Conservation (phyloP, 2,888 invertebrate genomes). For the Tridacna gigas region DNA sequence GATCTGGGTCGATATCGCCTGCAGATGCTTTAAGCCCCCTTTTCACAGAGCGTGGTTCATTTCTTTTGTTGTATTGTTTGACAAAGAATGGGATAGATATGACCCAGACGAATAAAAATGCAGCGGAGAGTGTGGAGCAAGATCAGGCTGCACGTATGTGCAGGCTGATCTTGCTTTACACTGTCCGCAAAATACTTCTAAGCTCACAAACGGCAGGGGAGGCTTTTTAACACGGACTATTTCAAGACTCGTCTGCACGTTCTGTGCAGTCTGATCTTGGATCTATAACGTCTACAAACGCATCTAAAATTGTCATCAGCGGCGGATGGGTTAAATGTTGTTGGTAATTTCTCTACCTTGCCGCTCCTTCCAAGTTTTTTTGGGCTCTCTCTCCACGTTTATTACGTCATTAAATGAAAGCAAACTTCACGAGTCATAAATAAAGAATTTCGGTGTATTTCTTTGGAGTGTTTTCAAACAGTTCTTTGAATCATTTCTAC, state of each 20-base stretch:
- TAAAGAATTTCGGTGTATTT: background rate
- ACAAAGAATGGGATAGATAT: no score
- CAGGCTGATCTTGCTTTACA: no score
- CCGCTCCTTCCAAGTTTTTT: constrained; percentile 11
- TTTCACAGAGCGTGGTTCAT: no score
- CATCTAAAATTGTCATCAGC: background rate
- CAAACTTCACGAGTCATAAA: background rate
- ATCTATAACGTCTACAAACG: background rate
- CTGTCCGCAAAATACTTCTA: no score
- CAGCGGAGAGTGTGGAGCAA: no score
- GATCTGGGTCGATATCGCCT: no score
- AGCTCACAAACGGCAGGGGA: no score
- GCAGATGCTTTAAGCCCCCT: no score
- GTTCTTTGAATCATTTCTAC: background rate
- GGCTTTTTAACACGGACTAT: background rate
- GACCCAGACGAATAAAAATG: no score
- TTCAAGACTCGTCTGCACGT: background rate
- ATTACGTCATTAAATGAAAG: constrained; percentile 9
- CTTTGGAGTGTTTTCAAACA: background rate
- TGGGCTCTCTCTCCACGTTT: constrained; percentile 6
- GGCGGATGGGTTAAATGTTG: background rate
- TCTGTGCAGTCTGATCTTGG: background rate
- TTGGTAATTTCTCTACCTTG: background rate
- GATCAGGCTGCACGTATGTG: no score
- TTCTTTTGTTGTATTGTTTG: no score